Percentiles rank a stretch among this genome's conserved stretches.
Evolutionary conservation across 2,113 vertebrate genomes (phyloP).

Genomic region (Myotis davidii): DNA sequence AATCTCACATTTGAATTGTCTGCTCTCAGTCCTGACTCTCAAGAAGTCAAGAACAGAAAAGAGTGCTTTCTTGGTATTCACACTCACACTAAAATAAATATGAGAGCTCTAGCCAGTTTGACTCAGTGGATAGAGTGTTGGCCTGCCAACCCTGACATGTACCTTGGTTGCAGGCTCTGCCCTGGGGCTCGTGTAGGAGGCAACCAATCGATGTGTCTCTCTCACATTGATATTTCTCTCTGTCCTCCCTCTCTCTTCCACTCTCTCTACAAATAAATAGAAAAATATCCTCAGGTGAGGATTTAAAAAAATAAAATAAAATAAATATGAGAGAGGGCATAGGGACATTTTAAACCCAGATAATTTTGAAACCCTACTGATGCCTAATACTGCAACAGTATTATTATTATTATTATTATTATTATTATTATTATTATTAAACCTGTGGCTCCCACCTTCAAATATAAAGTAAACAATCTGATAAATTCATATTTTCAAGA

Average conservation of each 20-base stretch:
- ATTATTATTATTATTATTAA: not conserved
- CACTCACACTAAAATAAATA: not conserved
- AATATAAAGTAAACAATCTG: not conserved
- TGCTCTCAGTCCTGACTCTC: not conserved
- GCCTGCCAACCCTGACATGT: no score
- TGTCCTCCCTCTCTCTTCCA: no score
- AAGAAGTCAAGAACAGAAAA: not conserved
- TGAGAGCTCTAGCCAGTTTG: not conserved
- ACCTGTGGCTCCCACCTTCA: not conserved
- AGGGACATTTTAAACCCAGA: not conserved
- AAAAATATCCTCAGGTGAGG: no score
- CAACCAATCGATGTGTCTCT: no score
- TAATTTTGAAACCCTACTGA: not conserved
- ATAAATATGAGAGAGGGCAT: not conserved
- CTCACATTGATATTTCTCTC: no score
- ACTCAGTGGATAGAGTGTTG: no score
- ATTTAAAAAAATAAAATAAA: not conserved
- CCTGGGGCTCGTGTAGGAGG: no score
- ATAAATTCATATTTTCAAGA: not conserved
- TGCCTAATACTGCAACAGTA: not conserved
- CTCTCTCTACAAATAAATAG: no score
- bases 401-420: not conserved
- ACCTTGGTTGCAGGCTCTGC: no score
- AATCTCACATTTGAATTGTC: not conserved
- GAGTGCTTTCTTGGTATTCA: not conserved